phyloP scores from a whole-genome alignment of 2,113 vertebrate genomes.

The Passerina amoena region DNA sequence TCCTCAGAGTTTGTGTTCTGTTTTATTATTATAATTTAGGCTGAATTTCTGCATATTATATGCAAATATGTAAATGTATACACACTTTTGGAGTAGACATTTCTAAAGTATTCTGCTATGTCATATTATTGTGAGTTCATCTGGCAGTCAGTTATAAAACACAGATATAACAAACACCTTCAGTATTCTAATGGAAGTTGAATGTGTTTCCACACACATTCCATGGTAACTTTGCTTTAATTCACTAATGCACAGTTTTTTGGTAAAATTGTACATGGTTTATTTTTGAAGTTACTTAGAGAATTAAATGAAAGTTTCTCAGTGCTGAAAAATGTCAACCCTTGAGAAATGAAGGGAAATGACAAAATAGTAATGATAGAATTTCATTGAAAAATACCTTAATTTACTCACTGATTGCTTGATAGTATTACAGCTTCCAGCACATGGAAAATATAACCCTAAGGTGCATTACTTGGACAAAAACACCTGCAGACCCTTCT shows the following conservation, averaged over 20 bases:
- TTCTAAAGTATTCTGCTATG: slow-evolving; percentile 25
- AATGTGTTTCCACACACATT: slow-evolving; percentile 55
- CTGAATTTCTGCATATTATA: slow-evolving; percentile 38
- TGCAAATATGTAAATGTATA: background rate
- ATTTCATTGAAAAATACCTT: slow-evolving; percentile 13
- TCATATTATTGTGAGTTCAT: slow-evolving; percentile 47
- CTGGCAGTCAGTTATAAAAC: slow-evolving; percentile 33
- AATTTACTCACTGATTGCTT: slow-evolving; percentile 19
- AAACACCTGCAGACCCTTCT: background rate
- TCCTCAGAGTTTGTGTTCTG: background rate
- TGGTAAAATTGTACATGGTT: slow-evolving; percentile 36
- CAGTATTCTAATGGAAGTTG: slow-evolving; percentile 19
- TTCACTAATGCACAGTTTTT: slow-evolving; percentile 59
- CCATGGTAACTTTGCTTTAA: slow-evolving; percentile 58
- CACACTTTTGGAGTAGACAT: background rate
- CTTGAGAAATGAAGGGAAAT: slow-evolving; percentile 54
- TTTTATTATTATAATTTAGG: background rate
- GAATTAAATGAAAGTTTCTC: slow-evolving; percentile 33
- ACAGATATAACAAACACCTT: slow-evolving; percentile 51
- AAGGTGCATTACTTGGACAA: background rate
- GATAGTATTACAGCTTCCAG: background rate
- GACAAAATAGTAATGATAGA: slow-evolving; percentile 21
- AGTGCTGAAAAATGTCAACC: slow-evolving; percentile 55
- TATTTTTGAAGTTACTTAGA: slow-evolving; percentile 55
- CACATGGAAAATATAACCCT: background rate